Evolutionary conservation across 2,113 vertebrate genomes (phyloP).

Genomic region (Caracal caracal): DNA sequence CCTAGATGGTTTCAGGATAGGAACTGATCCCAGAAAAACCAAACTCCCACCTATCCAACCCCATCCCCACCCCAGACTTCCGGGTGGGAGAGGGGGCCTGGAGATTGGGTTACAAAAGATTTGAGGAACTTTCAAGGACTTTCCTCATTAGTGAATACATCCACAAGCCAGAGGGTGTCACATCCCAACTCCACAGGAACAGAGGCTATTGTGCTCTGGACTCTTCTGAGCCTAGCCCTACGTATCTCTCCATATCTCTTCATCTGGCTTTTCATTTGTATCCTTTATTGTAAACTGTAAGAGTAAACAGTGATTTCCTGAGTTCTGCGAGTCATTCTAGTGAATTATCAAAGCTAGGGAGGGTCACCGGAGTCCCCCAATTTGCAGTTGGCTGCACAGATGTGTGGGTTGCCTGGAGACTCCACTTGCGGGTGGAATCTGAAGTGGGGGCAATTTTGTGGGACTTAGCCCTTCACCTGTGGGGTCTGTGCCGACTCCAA

Average conservation of each 20-base stretch:
- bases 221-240: not conserved
- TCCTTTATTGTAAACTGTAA: not conserved
- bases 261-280: not conserved
- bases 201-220: not conserved
- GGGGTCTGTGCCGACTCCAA: not conserved
- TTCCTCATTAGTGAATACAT: not conserved
- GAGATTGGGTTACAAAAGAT: not conserved
- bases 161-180: not conserved
- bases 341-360: not conserved
- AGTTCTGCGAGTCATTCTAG: not conserved
- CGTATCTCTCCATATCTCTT: not conserved
- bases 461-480: not conserved
- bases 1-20: not conserved
- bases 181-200: not conserved
- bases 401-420: not conserved
- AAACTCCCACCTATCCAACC: not conserved
- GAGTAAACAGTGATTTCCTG: not conserved
- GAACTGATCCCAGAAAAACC: not conserved
- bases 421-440: not conserved
- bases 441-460: not conserved
- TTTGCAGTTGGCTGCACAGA: not conserved
- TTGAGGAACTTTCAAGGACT: not conserved
- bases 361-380: not conserved
- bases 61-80: not conserved
- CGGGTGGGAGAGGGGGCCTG: not conserved